Percentiles rank a stretch among this genome's conserved stretches.
phyloP scores from a whole-genome alignment of 2,888 invertebrate genomes.

The Stegana nigrithorax region DNA sequence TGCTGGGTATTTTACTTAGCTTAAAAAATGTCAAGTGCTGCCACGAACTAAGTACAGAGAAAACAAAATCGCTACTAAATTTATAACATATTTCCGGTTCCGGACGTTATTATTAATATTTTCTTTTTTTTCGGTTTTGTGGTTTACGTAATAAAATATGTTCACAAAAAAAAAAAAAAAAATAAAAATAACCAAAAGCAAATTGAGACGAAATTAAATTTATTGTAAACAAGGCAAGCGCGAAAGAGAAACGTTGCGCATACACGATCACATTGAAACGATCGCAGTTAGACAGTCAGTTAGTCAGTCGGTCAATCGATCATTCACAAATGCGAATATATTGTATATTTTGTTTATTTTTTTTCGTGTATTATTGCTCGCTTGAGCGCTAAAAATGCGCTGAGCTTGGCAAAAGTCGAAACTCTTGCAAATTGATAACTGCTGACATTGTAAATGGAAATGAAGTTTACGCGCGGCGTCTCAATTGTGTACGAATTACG shows the following conservation, averaged over 20 bases:
- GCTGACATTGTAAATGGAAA: conserved; percentile 16
- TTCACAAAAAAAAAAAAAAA: background rate
- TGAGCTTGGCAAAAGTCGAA: conserved; percentile 33
- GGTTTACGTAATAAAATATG: background rate
- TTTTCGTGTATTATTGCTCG: background rate
- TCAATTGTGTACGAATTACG: conserved; percentile 36
- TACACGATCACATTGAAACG: no score
- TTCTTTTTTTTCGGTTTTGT: background rate
- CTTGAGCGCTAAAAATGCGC: conserved; percentile 32
- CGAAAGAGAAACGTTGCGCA: background rate
- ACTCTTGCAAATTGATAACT: conserved; percentile 17
- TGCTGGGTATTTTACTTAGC: no score
- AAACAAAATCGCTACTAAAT: no score
- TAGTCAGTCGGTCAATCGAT: background rate
- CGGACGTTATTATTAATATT: no score
- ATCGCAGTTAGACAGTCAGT: no score
- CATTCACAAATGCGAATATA: no score
- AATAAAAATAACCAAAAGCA: no score
- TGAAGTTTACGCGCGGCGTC: conserved; percentile 12
- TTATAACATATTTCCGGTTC: no score
- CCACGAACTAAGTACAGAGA: no score
- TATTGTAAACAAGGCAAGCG: background rate
- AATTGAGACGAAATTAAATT: background rate
- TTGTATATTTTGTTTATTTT: background rate
- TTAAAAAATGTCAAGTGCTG: no score